phyloP scores from a whole-genome alignment of 1,140 invertebrate species.

The Drosophila nannoptera region DNA sequence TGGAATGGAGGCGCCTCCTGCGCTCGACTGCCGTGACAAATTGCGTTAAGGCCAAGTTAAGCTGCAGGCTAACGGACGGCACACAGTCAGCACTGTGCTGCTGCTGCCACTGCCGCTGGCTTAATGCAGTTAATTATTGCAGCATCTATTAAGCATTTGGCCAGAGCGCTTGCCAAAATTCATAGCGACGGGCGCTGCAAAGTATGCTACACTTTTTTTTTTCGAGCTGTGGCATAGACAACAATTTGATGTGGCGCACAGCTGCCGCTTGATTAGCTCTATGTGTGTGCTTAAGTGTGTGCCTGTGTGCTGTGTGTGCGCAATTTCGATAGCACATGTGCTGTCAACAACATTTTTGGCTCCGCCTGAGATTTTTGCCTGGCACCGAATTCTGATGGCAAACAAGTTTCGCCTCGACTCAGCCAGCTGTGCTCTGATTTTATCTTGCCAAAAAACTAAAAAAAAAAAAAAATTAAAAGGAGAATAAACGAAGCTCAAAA shows the following conservation, averaged over 20 bases:
- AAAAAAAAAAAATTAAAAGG: background rate
- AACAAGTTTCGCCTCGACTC: constrained; percentile 27
- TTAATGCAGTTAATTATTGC: constrained; percentile 70
- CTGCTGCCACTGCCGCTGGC: constrained; percentile 7
- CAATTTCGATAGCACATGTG: constrained; percentile 56
- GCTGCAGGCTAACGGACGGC: constrained; percentile 41
- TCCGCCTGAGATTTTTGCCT: constrained; percentile 16
- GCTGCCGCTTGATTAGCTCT: constrained; percentile 65
- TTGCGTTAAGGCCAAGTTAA: constrained; percentile 70
- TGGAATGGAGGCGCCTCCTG: constrained; percentile 13
- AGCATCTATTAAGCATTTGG: constrained; percentile 61
- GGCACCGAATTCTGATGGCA: constrained; percentile 22
- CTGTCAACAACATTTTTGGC: constrained; percentile 56
- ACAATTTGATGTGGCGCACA: constrained; percentile 45
- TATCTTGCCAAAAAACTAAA: constrained; percentile 15
- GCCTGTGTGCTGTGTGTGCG: constrained; percentile 24
- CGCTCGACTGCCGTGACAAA: constrained; percentile 58
- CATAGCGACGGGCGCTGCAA: constrained; percentile 41
- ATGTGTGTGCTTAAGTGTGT: background rate
- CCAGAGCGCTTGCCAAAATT: constrained; percentile 8
- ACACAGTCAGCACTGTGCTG: constrained; percentile 2
- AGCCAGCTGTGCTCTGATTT: constrained; percentile 23
- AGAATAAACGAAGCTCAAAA: constrained; percentile 10
- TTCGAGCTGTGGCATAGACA: constrained; percentile 15
- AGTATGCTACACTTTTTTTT: constrained; percentile 31